These are phyloP conservation scores for Prolemur simus DNA, from an alignment of 2,113 vertebrate species.

Conservation along the genomic window DNA sequence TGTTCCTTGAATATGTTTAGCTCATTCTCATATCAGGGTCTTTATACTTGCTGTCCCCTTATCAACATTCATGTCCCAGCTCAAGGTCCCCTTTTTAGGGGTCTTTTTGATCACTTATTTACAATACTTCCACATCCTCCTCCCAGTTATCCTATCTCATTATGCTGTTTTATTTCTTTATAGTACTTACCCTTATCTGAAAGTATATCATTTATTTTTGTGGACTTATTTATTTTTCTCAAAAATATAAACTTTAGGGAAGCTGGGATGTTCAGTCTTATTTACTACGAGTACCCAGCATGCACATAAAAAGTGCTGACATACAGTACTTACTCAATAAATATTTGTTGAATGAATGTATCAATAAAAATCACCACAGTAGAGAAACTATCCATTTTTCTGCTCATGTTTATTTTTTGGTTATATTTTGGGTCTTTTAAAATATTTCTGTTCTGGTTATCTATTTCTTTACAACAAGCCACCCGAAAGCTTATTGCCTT, in stretches of 20 bases:
- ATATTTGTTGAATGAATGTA: background rate
- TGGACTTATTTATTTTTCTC: background rate
- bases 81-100: background rate
- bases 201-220: slow-evolving; percentile 11
- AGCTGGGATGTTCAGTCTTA: background rate
- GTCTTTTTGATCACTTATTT: background rate
- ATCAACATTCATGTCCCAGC: background rate
- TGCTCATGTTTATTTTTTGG: background rate
- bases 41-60: background rate
- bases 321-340: background rate
- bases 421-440: background rate
- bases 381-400: background rate
- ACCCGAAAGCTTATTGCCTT: background rate
- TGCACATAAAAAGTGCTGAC: background rate
- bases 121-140: background rate
- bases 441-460: background rate
- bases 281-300: background rate
- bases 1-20: background rate
- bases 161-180: background rate
- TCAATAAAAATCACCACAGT: background rate
- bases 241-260: background rate
- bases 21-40: background rate
- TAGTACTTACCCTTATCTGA: background rate
- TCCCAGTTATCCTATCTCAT: background rate
- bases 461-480: background rate